Evolutionary conservation across 2,113 vertebrate genomes (phyloP).

Genomic region (Mormoops blainvillei): DNA sequence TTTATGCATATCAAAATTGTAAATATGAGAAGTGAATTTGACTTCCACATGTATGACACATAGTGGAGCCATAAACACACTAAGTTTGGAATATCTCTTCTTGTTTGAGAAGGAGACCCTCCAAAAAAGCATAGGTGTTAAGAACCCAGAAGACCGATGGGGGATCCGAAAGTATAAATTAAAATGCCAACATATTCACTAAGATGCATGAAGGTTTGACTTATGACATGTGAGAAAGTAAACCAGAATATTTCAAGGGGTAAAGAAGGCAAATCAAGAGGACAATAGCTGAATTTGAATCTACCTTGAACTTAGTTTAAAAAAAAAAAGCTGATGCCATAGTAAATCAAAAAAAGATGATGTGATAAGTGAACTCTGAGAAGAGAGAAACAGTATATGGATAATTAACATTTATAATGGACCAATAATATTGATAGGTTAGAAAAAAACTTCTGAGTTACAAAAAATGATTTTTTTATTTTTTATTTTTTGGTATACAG

Average conservation of each 20-base stretch:
- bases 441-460: background rate
- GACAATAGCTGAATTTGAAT: background rate
- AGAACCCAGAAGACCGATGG: background rate
- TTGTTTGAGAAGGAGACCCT: background rate
- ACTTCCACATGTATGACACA: background rate
- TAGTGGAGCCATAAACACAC: background rate
- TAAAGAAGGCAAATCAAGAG: background rate
- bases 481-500: too few relatives aligned
- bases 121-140: background rate
- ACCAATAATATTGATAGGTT: background rate
- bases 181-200: background rate
- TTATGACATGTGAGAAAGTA: background rate
- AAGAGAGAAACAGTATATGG: background rate
- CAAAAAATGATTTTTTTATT: background rate
- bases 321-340: background rate
- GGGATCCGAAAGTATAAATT: background rate
- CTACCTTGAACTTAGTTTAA: background rate
- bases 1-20: background rate
- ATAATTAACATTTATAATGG: background rate
- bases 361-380: background rate
- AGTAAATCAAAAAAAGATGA: background rate
- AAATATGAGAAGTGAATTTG: background rate
- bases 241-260: background rate
- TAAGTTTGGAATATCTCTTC: background rate
- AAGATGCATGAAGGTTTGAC: background rate